Conservation (phyloP, 2,113 vertebrate genomes). For the Nematolebias whitei region DNA sequence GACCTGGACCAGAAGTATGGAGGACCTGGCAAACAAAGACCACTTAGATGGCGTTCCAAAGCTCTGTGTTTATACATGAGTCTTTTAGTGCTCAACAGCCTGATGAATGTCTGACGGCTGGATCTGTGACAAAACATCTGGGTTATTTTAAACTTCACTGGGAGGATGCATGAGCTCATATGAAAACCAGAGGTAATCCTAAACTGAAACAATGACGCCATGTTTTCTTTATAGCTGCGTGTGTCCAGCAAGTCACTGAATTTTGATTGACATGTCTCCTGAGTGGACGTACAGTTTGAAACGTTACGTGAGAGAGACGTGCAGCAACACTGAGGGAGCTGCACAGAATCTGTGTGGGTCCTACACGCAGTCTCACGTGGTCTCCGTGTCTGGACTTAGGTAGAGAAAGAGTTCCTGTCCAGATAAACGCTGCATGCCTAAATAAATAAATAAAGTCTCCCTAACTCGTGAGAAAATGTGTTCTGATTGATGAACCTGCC, state of each 20-base stretch:
- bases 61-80: constrained; percentile 21
- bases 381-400: no score
- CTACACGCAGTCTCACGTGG: no score
- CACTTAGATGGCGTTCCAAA: constrained; percentile 27
- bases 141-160: constrained; percentile 27
- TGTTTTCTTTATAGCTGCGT: constrained; percentile 10
- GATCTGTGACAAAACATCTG: constrained; percentile 35
- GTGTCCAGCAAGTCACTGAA: neutral
- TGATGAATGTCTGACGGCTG: constrained; percentile 29
- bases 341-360: no score
- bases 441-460: no score
- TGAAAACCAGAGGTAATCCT: constrained; percentile 14
- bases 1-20: constrained; percentile 25
- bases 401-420: no score
- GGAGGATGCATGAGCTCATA: constrained; percentile 23
- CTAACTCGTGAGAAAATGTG: no score
- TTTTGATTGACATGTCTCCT: constrained; percentile 19
- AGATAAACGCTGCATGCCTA: no score
- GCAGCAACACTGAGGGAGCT: no score
- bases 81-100: constrained; percentile 23
- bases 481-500: no score
- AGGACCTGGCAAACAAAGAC: constrained; percentile 40
- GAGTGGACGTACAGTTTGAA: constrained; percentile 28
- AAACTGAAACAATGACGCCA: constrained; percentile 8
- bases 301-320: constrained; percentile 8